Conservation (phyloP, 2,113 vertebrate species). For the Odocoileus virginianus region DNA sequence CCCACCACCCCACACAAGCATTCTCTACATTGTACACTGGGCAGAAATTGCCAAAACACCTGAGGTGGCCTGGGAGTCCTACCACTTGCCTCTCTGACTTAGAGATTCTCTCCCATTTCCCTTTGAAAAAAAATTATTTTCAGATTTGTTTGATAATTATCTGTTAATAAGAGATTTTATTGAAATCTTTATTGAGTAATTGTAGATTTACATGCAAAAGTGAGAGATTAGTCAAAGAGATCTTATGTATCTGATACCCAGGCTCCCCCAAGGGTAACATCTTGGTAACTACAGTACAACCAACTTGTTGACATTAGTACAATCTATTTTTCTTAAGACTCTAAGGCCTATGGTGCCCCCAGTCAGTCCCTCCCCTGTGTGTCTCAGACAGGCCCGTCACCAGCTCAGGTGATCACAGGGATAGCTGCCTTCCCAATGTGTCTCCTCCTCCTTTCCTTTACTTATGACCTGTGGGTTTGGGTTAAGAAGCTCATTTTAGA, state of each 20-base stretch:
- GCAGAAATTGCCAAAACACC: not conserved
- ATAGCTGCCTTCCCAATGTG: not conserved
- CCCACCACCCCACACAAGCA: not conserved
- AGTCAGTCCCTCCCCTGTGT: not conserved
- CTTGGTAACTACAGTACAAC: not conserved
- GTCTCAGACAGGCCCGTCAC: not conserved
- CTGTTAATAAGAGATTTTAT: not conserved
- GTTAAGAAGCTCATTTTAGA: not conserved
- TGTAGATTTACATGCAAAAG: not conserved
- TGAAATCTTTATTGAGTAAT: not conserved
- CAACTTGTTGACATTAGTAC: not conserved
- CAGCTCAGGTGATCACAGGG: not conserved
- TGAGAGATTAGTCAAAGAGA: not conserved
- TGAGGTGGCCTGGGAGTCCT: not conserved
- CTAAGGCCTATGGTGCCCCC: not conserved
- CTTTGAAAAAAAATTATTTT: not conserved
- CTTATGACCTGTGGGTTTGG: not conserved
- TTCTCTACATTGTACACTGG: not conserved
- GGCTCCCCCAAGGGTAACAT: not conserved
- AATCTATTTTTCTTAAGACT: not conserved
- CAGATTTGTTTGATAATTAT: not conserved
- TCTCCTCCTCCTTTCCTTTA: not conserved
- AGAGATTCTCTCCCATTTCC: not conserved
- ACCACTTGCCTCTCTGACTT: not conserved
- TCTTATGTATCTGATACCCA: not conserved